Conservation (phyloP, 2,113 vertebrate species). For the Morone saxatilis region DNA sequence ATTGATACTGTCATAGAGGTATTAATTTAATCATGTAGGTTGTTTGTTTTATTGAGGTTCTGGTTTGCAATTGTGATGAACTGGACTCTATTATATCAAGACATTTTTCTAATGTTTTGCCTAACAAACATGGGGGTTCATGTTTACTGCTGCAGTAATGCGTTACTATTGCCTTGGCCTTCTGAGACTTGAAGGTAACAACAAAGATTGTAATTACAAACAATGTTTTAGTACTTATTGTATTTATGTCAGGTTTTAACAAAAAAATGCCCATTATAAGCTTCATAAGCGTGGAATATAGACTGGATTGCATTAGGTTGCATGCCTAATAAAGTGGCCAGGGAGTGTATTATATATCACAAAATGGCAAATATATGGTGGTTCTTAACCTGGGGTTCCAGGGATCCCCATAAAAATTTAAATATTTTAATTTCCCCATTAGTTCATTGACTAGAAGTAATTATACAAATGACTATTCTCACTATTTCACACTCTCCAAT, state of each 20-base stretch:
- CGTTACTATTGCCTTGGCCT: constrained; percentile 92
- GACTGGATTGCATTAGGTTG: not conserved
- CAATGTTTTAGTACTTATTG: not conserved
- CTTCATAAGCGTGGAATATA: not conserved
- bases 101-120: not conserved
- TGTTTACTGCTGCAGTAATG: constrained; percentile 84
- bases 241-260: not conserved
- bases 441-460: no score
- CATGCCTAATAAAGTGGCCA: not conserved
- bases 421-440: no score
- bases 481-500: no score
- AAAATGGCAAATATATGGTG: not conserved
- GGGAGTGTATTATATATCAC: not conserved
- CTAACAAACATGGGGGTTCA: not conserved
- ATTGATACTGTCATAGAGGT: not conserved
- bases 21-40: not conserved
- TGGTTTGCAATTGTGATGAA: not conserved
- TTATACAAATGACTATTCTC: no score
- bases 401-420: no score
- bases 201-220: not conserved
- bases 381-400: no score
- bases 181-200: constrained; percentile 89
- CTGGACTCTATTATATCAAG: not conserved
- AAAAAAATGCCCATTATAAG: not conserved
- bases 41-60: not conserved